Base-by-base conservation (phyloP, 2,113 vertebrate species). In the Rafetus swinhoei region DNA sequence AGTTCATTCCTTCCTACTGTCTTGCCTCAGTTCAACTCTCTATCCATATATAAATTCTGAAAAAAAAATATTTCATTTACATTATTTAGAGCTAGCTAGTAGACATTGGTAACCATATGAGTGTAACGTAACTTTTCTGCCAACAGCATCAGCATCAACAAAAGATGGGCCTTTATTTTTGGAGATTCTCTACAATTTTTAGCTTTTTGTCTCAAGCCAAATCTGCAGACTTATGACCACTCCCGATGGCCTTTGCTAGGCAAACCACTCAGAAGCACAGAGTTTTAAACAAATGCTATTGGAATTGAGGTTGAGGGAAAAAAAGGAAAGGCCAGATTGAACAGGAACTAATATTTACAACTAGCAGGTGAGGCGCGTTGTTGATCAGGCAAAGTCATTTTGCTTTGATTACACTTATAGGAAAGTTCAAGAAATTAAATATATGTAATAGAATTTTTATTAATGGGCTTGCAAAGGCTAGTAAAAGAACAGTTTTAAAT, bases 261-360 rank as follows among this genome's bases (percentile, higher is more conserved):
- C n/a, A 72, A 35, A 35, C 10, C 65, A n/a, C n/a, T 35, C n/a
- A 4, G 2, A 9, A 19, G n/a, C 16, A 35, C 16, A 19, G 65
- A 72, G n/a, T 15, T 72, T 72, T n/a, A 19, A 72, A 35, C n/a
- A 35, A 35, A 21, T 29, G 7, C 10, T 35, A 35, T 21, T 72
- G 18, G n/a, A 9, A 9, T 1, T 1, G 65, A n/a, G 29, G 16
- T 7, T 19, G 4, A 3, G 18, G n/a, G 18, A n/a, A 16, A n/a
- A 35, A 60, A 72, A 18, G n/a, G 16, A 35, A 35, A 35, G 32
- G n/a, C 16, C 18, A 9, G 65, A 16, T 35, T 72, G 65, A 72
- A 72, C 7, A 5, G 8, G 4, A 29, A n/a, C 7, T 19, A 35
- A 72, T 72, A 72, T 72, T 72, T 72, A 35, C 65, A 39, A 39